phyloP scores from a whole-genome alignment of 2,888 invertebrate genomes.

The Adineta ricciae region DNA sequence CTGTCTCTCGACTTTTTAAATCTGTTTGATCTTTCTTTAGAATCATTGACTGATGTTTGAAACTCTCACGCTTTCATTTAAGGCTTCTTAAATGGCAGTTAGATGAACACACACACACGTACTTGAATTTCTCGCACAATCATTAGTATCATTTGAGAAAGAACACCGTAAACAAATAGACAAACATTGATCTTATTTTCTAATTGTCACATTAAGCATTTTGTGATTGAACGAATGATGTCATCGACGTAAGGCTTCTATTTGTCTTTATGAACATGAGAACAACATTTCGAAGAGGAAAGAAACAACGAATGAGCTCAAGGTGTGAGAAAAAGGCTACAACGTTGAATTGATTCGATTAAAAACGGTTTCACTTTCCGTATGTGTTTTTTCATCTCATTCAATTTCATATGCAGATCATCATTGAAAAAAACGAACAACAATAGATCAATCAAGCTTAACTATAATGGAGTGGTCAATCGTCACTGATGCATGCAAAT shows the following conservation, averaged over 20 bases:
- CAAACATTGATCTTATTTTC: constrained; percentile 13
- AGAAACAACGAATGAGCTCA: not conserved
- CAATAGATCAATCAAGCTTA: constrained; percentile 15
- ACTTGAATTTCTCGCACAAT: not conserved
- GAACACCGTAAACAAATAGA: not conserved
- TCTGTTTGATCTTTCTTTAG: not conserved
- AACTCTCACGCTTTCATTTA: not conserved
- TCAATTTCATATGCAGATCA: constrained; percentile 4
- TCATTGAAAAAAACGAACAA: not conserved
- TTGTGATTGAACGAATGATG: not conserved
- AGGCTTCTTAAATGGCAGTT: not conserved
- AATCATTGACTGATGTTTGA: not conserved
- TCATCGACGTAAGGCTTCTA: not conserved
- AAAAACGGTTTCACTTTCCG: not conserved
- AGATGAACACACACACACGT: not conserved
- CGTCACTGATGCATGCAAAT: not conserved
- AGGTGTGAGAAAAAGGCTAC: not conserved
- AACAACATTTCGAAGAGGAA: not conserved
- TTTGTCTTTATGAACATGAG: not conserved
- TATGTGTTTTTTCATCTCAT: constrained; percentile 7
- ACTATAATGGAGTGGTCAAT: not conserved
- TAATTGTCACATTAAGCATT: not conserved
- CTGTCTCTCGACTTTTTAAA: not conserved
- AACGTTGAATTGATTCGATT: not conserved
- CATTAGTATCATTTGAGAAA: not conserved